Percentiles rank a stretch among this genome's conserved stretches.
These are phyloP conservation scores for Philonicus albiceps DNA, from an alignment of 2,888 invertebrate genomes.

Conservation along the genomic window DNA sequence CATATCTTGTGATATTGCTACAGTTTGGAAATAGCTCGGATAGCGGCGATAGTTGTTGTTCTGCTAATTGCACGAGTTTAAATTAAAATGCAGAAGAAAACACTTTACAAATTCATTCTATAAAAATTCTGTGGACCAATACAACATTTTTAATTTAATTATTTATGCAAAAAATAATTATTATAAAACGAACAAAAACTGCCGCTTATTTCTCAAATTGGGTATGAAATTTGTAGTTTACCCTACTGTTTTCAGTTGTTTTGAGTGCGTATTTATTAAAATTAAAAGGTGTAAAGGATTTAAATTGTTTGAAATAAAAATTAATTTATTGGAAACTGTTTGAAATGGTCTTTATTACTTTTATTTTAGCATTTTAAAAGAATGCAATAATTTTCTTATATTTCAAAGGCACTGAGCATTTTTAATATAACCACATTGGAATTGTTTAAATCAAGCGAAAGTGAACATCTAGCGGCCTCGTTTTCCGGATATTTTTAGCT, in stretches of 20 bases:
- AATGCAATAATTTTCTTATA: no score
- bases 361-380: not conserved
- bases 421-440: no score
- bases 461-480: no score
- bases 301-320: not conserved
- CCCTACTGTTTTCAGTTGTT: not conserved
- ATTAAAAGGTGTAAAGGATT: not conserved
- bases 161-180: no score
- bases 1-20: constrained; percentile 54
- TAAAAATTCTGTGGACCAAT: not conserved
- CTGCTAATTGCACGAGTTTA: not conserved
- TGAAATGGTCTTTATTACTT: no score
- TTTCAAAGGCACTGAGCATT: no score
- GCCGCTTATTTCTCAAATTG: not conserved
- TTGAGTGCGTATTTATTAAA: not conserved
- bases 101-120: not conserved
- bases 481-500: no score
- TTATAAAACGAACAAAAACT: no score
- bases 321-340: not conserved
- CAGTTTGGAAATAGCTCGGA: not conserved
- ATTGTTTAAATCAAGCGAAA: no score
- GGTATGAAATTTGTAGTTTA: no score
- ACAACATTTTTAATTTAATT: not conserved
- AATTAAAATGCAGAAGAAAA: not conserved
- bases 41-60: not conserved